Base-by-base conservation (phyloP, 2,113 vertebrate species). In the Oreochromis spilurus region DNA sequence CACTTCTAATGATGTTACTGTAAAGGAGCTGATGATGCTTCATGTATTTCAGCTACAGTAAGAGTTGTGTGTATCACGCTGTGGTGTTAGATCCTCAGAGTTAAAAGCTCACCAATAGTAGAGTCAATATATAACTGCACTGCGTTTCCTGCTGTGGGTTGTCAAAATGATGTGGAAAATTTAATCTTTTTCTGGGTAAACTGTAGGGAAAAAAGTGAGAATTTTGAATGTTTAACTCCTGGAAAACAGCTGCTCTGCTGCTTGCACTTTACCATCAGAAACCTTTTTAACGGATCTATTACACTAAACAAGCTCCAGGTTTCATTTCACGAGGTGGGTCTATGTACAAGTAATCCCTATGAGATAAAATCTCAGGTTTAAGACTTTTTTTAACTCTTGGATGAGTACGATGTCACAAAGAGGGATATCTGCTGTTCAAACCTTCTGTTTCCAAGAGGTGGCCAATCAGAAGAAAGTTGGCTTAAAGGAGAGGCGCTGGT, bases 61-160 rank as follows among this genome's bases (percentile, higher is more conserved):
- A 29, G 40, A 19, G 40, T 16, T 16, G 3, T 78, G 55, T 52
- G 6, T 45, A 2, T 84, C 26, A 55, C 9, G 4, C 67, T 55
- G 43, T 55, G 34, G 24, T 78, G 24, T 54, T 0, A 36, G 13
- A 9, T 4, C 9, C 36, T 8, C 70, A 16, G 80, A 36, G 86
- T 79, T 57, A 17, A 67, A 83, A 50, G 72, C 29, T 38, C 19
- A 45, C 57, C 45, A 43, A 14, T 31, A 2, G 16, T 17, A 82
- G 8, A 54, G 55, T 79, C 55, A 65, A 87, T 62, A 54, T 11
- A 6, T 58, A 5, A 83, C 72, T n/a, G 26, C 16, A 31, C 43
- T 50, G 45, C 29, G 26, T 77, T 31, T 77, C 70, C 16, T 31
- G 9, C 24, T 19, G 17, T 77, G 70, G 16, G 16, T 48, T 50